Conservation (phyloP, 2,888 invertebrate species). For the Listrodromus nycthemerus region DNA sequence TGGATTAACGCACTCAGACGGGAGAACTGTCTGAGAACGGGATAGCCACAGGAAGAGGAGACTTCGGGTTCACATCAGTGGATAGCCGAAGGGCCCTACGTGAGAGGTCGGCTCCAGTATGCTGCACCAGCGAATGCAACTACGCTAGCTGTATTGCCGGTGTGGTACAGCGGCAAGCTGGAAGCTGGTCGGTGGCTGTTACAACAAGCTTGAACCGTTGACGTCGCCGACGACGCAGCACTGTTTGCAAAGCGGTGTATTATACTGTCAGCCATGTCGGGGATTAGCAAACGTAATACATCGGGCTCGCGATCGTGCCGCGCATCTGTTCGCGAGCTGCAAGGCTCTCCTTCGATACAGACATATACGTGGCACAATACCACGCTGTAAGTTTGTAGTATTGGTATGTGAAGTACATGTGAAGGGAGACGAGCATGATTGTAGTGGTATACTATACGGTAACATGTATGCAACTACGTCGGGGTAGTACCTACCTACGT, state of each 20-base stretch:
- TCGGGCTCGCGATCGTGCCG: slow-evolving; percentile 82
- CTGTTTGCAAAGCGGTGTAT: slow-evolving; percentile 83
- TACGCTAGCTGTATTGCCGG: slow-evolving; percentile 62
- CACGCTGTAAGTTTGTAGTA: slow-evolving; percentile 9
- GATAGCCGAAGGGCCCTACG: slow-evolving; percentile 26
- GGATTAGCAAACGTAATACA: slow-evolving; percentile 84
- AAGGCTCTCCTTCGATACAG: slow-evolving; percentile 45
- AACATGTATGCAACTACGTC: slow-evolving; percentile 36
- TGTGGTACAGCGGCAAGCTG: slow-evolving; percentile 29
- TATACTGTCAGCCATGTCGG: slow-evolving; percentile 83
- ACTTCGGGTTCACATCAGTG: slow-evolving; percentile 24
- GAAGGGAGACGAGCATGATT: not conserved
- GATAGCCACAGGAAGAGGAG: slow-evolving; percentile 24
- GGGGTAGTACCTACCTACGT: slow-evolving; percentile 69
- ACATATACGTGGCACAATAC: slow-evolving; percentile 24
- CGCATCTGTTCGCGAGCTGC: slow-evolving; percentile 80
- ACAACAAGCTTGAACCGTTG: slow-evolving; percentile 14
- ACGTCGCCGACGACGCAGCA: slow-evolving; percentile 62
- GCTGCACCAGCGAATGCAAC: slow-evolving; percentile 67
- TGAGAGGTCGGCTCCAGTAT: slow-evolving; percentile 49
- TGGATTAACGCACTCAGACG: slow-evolving; percentile 12
- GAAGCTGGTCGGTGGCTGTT: slow-evolving; percentile 2
- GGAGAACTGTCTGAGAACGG: slow-evolving; percentile 40
- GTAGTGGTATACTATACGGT: slow-evolving; percentile 14
- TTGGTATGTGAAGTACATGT: slow-evolving; percentile 2